A percentile compares a stretch with the other conserved stretches of the same genome.
phyloP scores from a whole-genome alignment of 2,888 invertebrate genomes.

The Nasonovia ribisnigri region DNA sequence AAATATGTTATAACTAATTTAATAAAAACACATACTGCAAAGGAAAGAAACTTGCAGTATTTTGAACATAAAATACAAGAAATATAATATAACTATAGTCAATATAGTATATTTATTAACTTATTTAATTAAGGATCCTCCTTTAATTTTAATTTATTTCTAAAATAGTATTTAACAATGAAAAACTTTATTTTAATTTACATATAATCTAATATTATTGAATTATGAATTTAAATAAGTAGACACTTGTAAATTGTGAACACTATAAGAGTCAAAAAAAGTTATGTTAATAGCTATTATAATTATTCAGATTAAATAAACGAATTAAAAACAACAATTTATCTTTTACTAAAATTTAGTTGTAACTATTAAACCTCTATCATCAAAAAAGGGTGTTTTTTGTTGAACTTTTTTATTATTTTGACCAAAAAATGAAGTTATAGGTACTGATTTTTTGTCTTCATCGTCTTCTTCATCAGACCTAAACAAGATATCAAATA shows the following conservation, averaged over 20 bases:
- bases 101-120: neutral
- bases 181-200: neutral
- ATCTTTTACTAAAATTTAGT: constrained; percentile 35
- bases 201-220: neutral
- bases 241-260: neutral
- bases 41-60: neutral
- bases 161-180: neutral
- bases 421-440: constrained; percentile 71
- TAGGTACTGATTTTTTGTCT: constrained; percentile 70
- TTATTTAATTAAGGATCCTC: neutral
- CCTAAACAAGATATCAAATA: constrained; percentile 61
- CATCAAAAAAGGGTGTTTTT: constrained; percentile 57
- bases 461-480: constrained; percentile 74
- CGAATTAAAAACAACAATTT: neutral
- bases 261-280: neutral
- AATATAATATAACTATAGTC: neutral
- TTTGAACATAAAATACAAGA: neutral
- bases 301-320: neutral
- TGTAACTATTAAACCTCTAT: constrained; percentile 45
- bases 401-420: constrained; percentile 38
- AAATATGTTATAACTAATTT: neutral
- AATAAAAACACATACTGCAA: neutral
- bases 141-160: neutral
- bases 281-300: neutral
- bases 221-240: neutral